phyloP scores from a whole-genome alignment of 2,888 invertebrate species.

The Perizoma flavofasciatum region DNA sequence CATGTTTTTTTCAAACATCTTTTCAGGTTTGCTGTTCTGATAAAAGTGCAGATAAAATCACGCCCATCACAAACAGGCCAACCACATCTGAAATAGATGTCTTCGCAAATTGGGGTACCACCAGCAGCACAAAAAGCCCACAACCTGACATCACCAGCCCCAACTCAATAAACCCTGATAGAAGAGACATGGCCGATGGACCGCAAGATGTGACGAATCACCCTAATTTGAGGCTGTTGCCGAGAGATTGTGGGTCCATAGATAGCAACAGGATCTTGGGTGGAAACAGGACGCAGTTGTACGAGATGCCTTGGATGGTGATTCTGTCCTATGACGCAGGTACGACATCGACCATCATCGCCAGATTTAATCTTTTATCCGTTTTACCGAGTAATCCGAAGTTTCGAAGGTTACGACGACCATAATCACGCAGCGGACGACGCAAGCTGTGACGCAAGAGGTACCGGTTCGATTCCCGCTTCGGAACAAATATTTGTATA shows the following conservation, averaged over 20 bases:
- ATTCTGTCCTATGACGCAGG: conserved; percentile 85
- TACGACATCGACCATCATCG: conserved; percentile 33
- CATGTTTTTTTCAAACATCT: too few species aligned
- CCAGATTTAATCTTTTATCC: too few species aligned
- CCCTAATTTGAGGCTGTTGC: conserved; percentile 48
- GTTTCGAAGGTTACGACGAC: too few species aligned
- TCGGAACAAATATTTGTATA: too few species aligned
- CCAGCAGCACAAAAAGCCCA: not conserved
- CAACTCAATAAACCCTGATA: conserved; percentile 9
- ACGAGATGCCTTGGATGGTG: conserved; percentile 91
- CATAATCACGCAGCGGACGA: too few species aligned
- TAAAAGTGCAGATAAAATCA: not conserved
- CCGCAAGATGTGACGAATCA: conserved; percentile 40
- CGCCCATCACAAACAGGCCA: not conserved
- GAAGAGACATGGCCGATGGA: conserved; percentile 10
- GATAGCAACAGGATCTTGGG: conserved; percentile 83
- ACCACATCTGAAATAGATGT: conserved; percentile 2
- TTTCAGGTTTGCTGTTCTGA: conserved; percentile 55
- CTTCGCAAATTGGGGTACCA: conserved; percentile 17
- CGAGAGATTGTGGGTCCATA: conserved; percentile 82
- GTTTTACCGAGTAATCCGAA: too few species aligned
- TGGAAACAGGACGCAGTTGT: conserved; percentile 84
- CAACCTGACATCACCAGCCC: not conserved
- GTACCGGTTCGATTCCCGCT: too few species aligned
- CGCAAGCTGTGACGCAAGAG: too few species aligned